Evolutionary conservation across 2,113 vertebrate species (phyloP), one percentile per base, ranked within the genome.

Genomic region (Ammodramus savannarum): DNA sequence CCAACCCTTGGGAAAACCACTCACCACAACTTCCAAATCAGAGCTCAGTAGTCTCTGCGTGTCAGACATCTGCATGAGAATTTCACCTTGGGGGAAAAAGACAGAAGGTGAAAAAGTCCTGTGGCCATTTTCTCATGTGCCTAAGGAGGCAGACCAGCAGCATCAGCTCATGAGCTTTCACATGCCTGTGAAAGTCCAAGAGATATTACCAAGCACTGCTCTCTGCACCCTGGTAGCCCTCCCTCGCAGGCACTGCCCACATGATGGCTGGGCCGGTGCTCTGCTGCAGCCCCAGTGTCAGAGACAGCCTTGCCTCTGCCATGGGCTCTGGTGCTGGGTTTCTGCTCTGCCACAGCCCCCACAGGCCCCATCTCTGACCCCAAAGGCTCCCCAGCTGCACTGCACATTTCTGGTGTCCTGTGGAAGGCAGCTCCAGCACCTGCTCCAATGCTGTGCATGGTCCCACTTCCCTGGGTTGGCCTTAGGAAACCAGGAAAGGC

Each of bases 11-110:
- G 62, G 71, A 41, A 91, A 44, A 62, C 14, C 39, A 98, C 98
- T 97, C 97, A 99, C 99, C 84, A 99, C 98, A 21, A 98, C 96
- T 91, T 99, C 98, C 85, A 99, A 90, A 96, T 99, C 99, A 26
- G 94, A 89, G 94, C 97, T 99, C 88, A 99, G 93, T 87, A 97
- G 98, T 63, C 97, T 98, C 81, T 99, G 99, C 10, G 86, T 98
- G 72, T 99, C 98, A 0, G 98, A 98, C 96, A 99, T 98, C 98
- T 99, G 98, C 85, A 99, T 96, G 82, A 99, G 94, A 95, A 99
- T 98, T 51, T 99, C 98, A 85, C 99, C 99, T 99, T 76, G 19
- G 66, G 63, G 36, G 21, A 75, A 81, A 94, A 39, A 90, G 52
- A 87, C 6, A 36, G 17, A 87, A 34, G 23, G 29, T 95, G 34